Conservation (phyloP, 1,140 invertebrate species). For the Pemphigus obesinymphae region DNA sequence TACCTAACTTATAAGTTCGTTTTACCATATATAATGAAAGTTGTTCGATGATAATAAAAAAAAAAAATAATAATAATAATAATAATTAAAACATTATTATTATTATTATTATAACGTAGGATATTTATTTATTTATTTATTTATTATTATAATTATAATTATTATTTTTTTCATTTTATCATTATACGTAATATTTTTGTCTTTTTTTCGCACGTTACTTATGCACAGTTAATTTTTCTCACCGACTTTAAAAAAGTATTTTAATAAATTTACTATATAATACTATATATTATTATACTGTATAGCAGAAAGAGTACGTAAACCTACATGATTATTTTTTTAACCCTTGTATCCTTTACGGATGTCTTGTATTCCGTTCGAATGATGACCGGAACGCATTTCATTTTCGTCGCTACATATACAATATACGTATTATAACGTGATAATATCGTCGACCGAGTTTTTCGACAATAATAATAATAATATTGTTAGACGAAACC, state of each 20-base stretch:
- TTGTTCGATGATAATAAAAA: background rate
- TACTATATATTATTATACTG: too few species aligned
- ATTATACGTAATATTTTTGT: background rate
- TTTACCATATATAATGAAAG: too few species aligned
- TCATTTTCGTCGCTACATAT: background rate
- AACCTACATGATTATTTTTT: background rate
- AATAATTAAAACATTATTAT: slow-evolving; percentile 1
- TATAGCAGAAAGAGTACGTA: background rate
- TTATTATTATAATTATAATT: background rate
- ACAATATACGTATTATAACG: too few species aligned
- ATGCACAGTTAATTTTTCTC: slow-evolving; percentile 19
- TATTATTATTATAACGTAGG: slow-evolving; percentile 1
- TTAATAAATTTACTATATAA: too few species aligned
- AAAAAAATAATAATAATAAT: too few species aligned
- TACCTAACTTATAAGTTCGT: slow-evolving; percentile 21
- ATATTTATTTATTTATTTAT: background rate
- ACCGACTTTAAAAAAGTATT: background rate
- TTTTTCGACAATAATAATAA: too few species aligned
- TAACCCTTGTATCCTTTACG: slow-evolving; percentile 17
- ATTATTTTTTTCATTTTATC: background rate
- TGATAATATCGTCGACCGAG: too few species aligned
- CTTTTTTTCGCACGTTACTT: slow-evolving; percentile 26
- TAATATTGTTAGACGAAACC: too few species aligned
- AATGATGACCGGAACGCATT: background rate
- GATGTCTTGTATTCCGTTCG: too few species aligned